These are phyloP conservation scores for Brachyhypopomus occidentalis DNA, from an alignment of 2,113 vertebrate species.

Conservation along the genomic window DNA sequence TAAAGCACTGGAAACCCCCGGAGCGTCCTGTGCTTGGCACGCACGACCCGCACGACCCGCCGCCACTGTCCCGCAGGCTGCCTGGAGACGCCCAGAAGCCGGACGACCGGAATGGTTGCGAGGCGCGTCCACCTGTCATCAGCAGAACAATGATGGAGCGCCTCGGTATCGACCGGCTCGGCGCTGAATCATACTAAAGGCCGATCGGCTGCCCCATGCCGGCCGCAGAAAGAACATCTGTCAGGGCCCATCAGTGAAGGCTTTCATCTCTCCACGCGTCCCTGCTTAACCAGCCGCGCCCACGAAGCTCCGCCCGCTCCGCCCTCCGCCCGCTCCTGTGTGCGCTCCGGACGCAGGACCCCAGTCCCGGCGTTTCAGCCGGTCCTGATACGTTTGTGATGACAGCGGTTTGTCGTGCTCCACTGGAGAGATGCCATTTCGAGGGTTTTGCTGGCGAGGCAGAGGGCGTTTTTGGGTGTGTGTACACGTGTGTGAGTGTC, in stretches of 20 bases:
- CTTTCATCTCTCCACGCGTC: slow-evolving; percentile 66
- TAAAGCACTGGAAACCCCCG: no score
- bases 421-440: not conserved
- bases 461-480: not conserved
- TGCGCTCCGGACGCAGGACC: not conserved
- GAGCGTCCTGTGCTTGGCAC: no score
- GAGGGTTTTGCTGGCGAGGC: not conserved
- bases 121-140: slow-evolving; percentile 70
- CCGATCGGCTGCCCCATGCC: slow-evolving; percentile 73
- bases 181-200: slow-evolving; percentile 77
- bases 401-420: not conserved
- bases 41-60: no score
- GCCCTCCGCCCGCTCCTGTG: not conserved
- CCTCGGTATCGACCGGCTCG: slow-evolving; percentile 63
- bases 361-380: not conserved
- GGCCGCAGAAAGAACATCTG: slow-evolving; percentile 72
- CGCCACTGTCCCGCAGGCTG: slow-evolving; percentile 1
- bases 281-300: no score
- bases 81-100: slow-evolving; percentile 51
- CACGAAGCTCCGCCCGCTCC: not conserved
- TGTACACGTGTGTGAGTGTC: not conserved
- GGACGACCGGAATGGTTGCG: slow-evolving; percentile 59
- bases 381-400: not conserved
- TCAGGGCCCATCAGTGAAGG: slow-evolving; percentile 72
- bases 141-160: slow-evolving; percentile 72